These are phyloP conservation scores for Pica pica DNA, from an alignment of 2,113 vertebrate species.

Conservation along the genomic window DNA sequence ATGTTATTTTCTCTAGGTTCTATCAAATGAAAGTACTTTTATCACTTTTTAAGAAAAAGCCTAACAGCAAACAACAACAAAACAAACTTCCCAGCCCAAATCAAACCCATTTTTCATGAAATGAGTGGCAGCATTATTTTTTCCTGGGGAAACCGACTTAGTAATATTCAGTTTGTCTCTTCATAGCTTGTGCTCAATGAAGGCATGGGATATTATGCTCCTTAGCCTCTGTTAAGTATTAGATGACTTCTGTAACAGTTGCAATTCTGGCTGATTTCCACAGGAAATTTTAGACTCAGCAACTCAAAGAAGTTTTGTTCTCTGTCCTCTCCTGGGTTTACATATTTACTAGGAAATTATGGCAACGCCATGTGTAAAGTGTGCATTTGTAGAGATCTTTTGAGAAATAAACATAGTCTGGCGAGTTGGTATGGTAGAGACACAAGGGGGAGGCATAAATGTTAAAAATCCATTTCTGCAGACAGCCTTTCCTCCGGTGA, in stretches of 20 bases:
- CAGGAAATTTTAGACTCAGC: neutral
- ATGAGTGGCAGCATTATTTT: neutral
- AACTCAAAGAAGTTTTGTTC: neutral
- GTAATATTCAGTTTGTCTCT: neutral
- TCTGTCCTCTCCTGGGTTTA: neutral
- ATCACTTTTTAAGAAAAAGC: neutral
- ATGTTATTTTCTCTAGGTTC: neutral
- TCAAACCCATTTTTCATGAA: neutral
- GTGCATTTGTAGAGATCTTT: neutral
- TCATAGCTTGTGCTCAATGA: neutral
- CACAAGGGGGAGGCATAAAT: conserved; percentile 38
- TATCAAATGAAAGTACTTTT: neutral
- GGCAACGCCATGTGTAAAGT: neutral
- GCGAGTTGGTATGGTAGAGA: neutral
- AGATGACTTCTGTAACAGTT: neutral
- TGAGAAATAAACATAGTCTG: neutral
- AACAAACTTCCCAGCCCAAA: neutral
- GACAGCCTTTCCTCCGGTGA: neutral
- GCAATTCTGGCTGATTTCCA: neutral
- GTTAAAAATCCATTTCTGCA: neutral
- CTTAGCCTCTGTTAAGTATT: neutral
- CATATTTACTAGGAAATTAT: neutral
- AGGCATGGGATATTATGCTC: neutral
- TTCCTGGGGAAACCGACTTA: neutral
- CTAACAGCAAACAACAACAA: neutral